Percentiles rank a stretch among this genome's conserved stretches.
These are phyloP conservation scores for Lipophrys pholis DNA, from an alignment of 2,113 vertebrate species.

Conservation along the genomic window DNA sequence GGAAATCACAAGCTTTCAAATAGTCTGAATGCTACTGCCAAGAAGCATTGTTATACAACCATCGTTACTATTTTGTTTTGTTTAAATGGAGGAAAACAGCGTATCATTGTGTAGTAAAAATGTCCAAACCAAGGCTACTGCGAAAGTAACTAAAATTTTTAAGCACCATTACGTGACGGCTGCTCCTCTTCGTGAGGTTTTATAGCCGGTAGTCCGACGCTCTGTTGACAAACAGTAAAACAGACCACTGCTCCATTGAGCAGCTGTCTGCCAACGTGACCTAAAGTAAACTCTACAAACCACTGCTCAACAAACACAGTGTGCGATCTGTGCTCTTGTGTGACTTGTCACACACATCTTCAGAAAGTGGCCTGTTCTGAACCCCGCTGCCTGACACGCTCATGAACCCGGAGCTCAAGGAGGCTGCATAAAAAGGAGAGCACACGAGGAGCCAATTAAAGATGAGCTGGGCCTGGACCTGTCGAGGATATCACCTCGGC, in stretches of 20 bases:
- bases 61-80: no score
- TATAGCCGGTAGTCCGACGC: neutral
- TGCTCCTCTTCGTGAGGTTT: no score
- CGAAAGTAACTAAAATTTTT: no score
- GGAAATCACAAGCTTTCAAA: no score
- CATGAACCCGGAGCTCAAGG: slow-evolving; percentile 28
- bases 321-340: neutral
- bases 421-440: slow-evolving; percentile 16
- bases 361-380: neutral
- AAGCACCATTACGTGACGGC: no score
- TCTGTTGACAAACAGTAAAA: neutral
- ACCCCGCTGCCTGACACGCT: slow-evolving; percentile 28
- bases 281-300: slow-evolving; percentile 20
- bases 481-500: slow-evolving; percentile 42
- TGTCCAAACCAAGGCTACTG: no score
- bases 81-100: no score
- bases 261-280: neutral
- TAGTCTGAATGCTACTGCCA: no score
- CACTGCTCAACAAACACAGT: neutral
- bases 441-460: slow-evolving; percentile 61
- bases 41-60: no score
- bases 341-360: neutral
- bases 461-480: slow-evolving; percentile 20
- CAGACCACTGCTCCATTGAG: neutral
- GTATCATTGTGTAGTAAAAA: no score